Conservation (phyloP, 2,888 invertebrate genomes). For the Aspidiotus rigidus region DNA sequence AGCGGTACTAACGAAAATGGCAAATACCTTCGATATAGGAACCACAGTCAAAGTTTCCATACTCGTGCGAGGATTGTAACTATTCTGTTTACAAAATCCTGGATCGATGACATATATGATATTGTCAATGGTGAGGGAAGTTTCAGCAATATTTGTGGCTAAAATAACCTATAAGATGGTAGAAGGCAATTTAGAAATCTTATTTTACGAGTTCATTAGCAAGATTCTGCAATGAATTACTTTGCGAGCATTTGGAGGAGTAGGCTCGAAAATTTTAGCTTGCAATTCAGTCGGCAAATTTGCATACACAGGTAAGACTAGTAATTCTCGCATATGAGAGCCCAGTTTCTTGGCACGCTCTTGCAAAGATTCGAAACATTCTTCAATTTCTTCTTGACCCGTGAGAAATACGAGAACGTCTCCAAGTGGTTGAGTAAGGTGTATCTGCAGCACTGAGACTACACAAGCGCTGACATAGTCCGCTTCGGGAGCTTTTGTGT, state of each 20-base stretch:
- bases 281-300: conserved; percentile 98
- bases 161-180: conserved; percentile 60
- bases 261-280: conserved; percentile 96
- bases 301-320: conserved; percentile 93
- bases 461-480: conserved; percentile 97
- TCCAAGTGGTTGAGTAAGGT: conserved; percentile 90
- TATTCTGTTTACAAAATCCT: conserved; percentile 98
- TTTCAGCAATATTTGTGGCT: conserved; percentile 98
- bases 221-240: conserved; percentile 41
- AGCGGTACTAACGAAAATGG: not conserved
- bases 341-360: conserved; percentile 88
- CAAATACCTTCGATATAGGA: conserved; percentile 77
- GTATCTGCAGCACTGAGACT: conserved; percentile 95
- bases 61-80: conserved; percentile 93
- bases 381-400: conserved; percentile 61
- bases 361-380: conserved; percentile 76
- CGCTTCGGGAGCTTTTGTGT: conserved; percentile 98
- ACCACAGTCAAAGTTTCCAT: conserved; percentile 98
- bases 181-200: not conserved
- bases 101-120: conserved; percentile 98
- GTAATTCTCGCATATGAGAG: conserved; percentile 80
- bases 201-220: not conserved
- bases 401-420: conserved; percentile 95
- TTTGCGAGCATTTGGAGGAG: conserved; percentile 92
- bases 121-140: conserved; percentile 96